These are phyloP conservation scores for Graptemys geographica DNA, from an alignment of 2,797 vertebrate genomes.

Conservation along the genomic window DNA sequence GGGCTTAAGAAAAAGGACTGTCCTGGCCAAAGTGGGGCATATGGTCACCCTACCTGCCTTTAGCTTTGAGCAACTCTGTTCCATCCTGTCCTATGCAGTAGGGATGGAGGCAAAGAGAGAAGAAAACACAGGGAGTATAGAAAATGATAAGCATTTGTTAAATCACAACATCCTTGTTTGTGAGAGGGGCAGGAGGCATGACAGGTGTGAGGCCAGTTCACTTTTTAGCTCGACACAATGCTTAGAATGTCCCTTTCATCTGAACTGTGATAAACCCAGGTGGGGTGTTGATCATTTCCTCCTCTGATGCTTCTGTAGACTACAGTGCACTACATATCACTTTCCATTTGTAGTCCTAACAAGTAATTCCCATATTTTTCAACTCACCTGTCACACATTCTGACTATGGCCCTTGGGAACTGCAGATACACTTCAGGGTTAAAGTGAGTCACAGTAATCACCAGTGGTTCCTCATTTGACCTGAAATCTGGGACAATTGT, in stretches of 20 bases:
- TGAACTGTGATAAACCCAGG: neutral
- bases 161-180: neutral
- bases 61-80: neutral
- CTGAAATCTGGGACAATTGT: slow-evolving; percentile 22
- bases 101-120: neutral
- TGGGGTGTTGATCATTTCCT: neutral
- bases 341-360: neutral
- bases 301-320: neutral
- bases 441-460: neutral
- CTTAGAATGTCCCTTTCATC: neutral
- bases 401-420: neutral
- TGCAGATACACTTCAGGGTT: neutral
- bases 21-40: no score
- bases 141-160: neutral
- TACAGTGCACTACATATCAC: neutral
- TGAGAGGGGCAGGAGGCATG: neutral
- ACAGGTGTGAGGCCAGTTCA: neutral
- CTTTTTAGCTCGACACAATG: neutral
- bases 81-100: fast-evolving
- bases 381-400: fast-evolving
- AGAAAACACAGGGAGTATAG: fast-evolving
- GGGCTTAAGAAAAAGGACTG: no score
- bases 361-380: neutral
- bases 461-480: neutral
- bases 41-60: no score